Evolutionary conservation across 2,888 invertebrate species (phyloP), one percentile per base, ranked within the genome.

Genomic region (Alitta virens): DNA sequence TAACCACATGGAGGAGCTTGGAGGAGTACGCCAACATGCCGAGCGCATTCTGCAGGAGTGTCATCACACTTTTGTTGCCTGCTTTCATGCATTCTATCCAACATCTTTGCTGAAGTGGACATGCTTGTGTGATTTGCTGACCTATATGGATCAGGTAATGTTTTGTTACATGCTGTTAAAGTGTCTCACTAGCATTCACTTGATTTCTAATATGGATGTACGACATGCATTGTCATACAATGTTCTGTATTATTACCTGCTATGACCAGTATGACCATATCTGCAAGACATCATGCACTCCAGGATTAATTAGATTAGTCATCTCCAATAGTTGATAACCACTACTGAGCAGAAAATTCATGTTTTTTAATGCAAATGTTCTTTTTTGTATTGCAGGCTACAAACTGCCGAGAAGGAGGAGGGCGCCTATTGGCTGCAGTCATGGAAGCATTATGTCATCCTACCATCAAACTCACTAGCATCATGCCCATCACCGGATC

Each of bases 41-140:
- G 75, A 77, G 51, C 74, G 89, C 38, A 90, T 96, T 68, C 83
- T 95, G 60, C 90, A 91, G 58, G 95, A 97, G 80, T 93, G 94
- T 62, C 93, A 95, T 71, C 88, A 88, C 60, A 94, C 95, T 1
- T 92, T 94, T 77, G 90, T 92, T 1, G 86, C 91, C 2, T 94
- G 96, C 77, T 97, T 94, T 77, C 94, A 96, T 81, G 94, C 94
- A 0, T 97, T 98, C 84, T 96, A 94, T 82, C 96, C 97, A 0
- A 95, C 94, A 0, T 91, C 92, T 0, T 89, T 89, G 59, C 84
- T 96, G 57, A 96, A 96, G 79, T 96, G 96, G 95, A 90, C 90
- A 68, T 91, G 92, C 75, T 84, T 97, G 0, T 94, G 94, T 79
- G 91, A 92, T 60, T 75, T 79, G 0, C 72, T 80, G 14, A 69